Percentiles rank a stretch among this genome's conserved stretches.
phyloP scores from a whole-genome alignment of 2,888 invertebrate genomes.

The Mechanitis mazaeus region DNA sequence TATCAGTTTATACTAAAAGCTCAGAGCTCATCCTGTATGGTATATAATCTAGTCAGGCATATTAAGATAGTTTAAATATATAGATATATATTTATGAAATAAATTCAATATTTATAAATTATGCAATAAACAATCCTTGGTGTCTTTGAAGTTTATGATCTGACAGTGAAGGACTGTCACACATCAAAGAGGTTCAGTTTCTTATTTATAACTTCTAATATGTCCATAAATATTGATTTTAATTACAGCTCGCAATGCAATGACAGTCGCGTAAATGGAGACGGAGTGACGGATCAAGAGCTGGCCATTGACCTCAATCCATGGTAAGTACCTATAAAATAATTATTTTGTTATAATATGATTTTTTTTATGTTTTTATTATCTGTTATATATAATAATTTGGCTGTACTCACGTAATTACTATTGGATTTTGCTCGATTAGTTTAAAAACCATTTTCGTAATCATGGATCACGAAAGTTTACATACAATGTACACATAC shows the following conservation, averaged over 20 bases:
- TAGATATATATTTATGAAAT: no score
- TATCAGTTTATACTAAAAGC: no score
- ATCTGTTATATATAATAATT: no score
- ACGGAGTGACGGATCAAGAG: conserved; percentile 37
- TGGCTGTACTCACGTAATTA: no score
- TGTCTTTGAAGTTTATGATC: conserved; percentile 44
- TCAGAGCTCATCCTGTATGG: no score
- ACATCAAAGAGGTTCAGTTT: conserved; percentile 29
- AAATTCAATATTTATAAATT: no score
- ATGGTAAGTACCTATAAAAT: conserved; percentile 18
- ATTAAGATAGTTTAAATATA: no score
- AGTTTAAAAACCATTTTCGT: no score
- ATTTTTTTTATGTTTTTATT: not conserved
- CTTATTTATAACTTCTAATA: conserved; percentile 34
- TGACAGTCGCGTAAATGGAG: conserved; percentile 44
- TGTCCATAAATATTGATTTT: conserved; percentile 56
- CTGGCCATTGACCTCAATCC: conserved; percentile 27
- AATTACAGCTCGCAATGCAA: conserved; percentile 46
- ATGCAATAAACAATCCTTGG: conserved; percentile 28
- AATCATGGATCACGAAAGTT: no score
- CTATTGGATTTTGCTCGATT: no score
- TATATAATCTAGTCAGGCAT: no score
- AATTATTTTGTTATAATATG: not conserved
- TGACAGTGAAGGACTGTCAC: conserved; percentile 29
- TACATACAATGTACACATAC: no score